Conservation (phyloP, 2,113 vertebrate genomes). For the Podocnemis expansa region DNA sequence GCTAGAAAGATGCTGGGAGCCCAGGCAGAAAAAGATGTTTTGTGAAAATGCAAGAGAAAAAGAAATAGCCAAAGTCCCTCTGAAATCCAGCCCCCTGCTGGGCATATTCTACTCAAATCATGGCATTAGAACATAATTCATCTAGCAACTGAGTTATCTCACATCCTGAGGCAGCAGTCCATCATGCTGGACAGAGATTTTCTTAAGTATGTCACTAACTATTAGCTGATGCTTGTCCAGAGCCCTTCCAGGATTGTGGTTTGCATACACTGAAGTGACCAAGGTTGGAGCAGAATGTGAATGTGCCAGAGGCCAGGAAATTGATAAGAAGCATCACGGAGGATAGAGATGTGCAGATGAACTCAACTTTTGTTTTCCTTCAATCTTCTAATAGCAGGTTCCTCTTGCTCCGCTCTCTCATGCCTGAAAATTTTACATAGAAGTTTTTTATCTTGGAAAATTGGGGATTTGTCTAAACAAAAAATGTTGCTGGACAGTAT, state of each 20-base stretch:
- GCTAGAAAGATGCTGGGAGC: rapidly evolving
- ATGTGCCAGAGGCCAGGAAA: neutral
- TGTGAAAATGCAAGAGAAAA: neutral
- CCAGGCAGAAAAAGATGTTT: neutral
- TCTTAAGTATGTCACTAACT: neutral
- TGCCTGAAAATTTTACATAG: neutral
- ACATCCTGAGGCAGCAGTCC: neutral
- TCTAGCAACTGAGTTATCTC: neutral
- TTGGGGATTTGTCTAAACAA: neutral
- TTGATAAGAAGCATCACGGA: neutral
- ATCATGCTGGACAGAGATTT: neutral
- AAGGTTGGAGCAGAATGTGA: neutral
- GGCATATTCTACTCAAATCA: neutral
- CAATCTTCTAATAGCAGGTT: neutral
- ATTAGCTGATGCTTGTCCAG: neutral
- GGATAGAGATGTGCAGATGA: neutral
- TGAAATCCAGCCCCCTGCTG: neutral
- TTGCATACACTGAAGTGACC: neutral
- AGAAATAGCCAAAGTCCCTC: neutral
- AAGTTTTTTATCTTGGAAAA: neutral
- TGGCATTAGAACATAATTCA: neutral
- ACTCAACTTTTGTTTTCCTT: neutral
- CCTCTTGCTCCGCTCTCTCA: neutral
- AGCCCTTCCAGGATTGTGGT: neutral
- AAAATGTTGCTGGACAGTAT: neutral